Evolutionary conservation across 2,113 vertebrate genomes (phyloP), one percentile per base, ranked within the genome.

Genomic region (Marmota monax): DNA sequence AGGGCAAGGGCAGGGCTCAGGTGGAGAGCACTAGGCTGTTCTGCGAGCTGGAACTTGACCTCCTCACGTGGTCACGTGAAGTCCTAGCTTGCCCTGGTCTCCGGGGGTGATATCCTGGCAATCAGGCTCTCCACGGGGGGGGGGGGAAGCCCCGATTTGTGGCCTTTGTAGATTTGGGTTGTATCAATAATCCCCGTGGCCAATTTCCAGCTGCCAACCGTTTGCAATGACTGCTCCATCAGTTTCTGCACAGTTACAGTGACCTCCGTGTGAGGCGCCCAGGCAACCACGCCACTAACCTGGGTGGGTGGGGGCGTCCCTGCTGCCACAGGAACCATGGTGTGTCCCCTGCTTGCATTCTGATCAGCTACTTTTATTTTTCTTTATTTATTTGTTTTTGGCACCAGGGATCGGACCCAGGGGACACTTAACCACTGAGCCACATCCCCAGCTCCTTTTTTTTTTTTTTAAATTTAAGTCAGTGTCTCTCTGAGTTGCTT

Each of bases 261-360:
- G 13, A 23, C 37, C 39, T 39, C 27, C 22, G 45, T 22, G 0
- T 0, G 0, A 27, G 56, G 13, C 0, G 4, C 32, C 69, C 37
- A 1, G 2, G 67, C 42, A 3, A 0, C 1, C 1, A 0, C 22
- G 18, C 65, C 34, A 27, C 25, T 5, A 12, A 42, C 37, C 34
- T 39, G 27, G 45, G 22, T 9, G 1, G 4, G 16, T 14, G 29
- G 37, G n/a, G 5, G 2, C 12, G 0, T 37, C 56, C 78, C 78
- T 8, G 29, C 6, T 4, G 12, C 27, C 7, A 23, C 77, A 5
- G 39, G 3, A 34, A 45, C 84, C 8, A 0, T 16, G 56, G 6
- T 0, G 2, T 9, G 27, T 34, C 7, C 22, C n/a, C 11, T 93
- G 56, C 86, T 27, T 2, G 18, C 11, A n/a, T 69, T 79, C 88